These are phyloP conservation scores for Xestia xanthographa DNA, from an alignment of 2,888 invertebrate species.

Conservation along the genomic window DNA sequence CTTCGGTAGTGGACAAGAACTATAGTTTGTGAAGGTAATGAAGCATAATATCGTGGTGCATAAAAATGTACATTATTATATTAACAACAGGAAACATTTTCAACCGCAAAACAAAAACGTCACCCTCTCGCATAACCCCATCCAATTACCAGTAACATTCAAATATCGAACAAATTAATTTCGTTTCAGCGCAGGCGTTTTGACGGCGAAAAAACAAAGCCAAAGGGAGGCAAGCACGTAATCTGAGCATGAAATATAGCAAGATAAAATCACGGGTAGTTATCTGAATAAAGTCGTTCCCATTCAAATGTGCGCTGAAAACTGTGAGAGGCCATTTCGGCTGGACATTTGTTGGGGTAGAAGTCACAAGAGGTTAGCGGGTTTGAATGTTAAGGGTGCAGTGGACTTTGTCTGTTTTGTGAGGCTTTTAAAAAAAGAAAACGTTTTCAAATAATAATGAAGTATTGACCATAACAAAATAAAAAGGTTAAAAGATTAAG, in stretches of 20 bases:
- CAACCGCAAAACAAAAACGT: constrained; percentile 16
- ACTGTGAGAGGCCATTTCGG: constrained; percentile 81
- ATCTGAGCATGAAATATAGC: constrained; percentile 82
- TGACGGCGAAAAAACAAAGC: constrained; percentile 62
- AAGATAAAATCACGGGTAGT: constrained; percentile 82
- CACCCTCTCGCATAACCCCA: constrained; percentile 35
- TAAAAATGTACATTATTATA: background rate
- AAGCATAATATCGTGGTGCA: background rate
- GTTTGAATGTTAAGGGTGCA: background rate
- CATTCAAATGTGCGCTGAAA: constrained; percentile 86
- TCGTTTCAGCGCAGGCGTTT: constrained; percentile 54
- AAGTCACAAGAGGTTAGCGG: constrained; percentile 51
- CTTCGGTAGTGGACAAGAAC: background rate
- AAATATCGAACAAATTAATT: constrained; percentile 64
- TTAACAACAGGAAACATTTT: background rate
- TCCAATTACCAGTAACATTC: constrained; percentile 58
- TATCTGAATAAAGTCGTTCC: constrained; percentile 87
- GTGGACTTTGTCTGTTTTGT: background rate
- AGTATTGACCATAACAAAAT: background rate
- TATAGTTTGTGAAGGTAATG: background rate
- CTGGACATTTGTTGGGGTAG: constrained; percentile 76
- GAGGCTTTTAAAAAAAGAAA: background rate
- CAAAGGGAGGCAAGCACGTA: constrained; percentile 67
- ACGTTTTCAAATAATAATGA: background rate
- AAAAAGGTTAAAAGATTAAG: background rate